Conservation (phyloP, 53 echinoderm and acorn worm species). For the Henricia sp. region DNA sequence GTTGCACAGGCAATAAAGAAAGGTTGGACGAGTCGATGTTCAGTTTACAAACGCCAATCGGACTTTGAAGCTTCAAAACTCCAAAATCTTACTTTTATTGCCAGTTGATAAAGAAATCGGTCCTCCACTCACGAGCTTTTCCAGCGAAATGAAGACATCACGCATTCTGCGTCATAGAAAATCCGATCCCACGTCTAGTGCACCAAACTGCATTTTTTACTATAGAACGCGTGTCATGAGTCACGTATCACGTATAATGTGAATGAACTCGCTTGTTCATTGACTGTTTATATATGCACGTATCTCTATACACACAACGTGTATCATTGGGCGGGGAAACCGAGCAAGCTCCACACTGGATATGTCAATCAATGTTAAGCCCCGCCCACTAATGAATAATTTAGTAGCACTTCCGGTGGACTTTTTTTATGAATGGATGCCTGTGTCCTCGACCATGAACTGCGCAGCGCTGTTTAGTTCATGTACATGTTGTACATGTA, state of each 20-base stretch:
- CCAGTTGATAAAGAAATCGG: constrained; percentile 5
- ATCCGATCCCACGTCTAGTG: not conserved
- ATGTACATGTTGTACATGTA: constrained; percentile 30
- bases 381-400: constrained; percentile 63
- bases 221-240: constrained; percentile 43
- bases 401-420: constrained; percentile 52
- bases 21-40: constrained; percentile 37
- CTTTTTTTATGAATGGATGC: constrained; percentile 56
- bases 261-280: constrained; percentile 61
- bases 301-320: not conserved
- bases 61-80: constrained; percentile 36
- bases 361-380: not conserved
- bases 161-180: constrained; percentile 36
- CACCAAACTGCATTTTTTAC: not conserved
- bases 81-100: constrained; percentile 42
- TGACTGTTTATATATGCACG: constrained; percentile 33
- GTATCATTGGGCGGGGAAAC: not conserved
- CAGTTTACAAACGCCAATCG: constrained; percentile 47
- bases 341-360: not conserved
- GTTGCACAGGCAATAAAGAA: not conserved
- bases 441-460: constrained; percentile 3
- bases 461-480: not conserved
- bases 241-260: constrained; percentile 51
- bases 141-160: constrained; percentile 46
- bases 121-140: constrained; percentile 17